These are phyloP conservation scores for Aulostomus chinensis DNA, from an alignment of 2,797 vertebrate species.

Conservation along the genomic window DNA sequence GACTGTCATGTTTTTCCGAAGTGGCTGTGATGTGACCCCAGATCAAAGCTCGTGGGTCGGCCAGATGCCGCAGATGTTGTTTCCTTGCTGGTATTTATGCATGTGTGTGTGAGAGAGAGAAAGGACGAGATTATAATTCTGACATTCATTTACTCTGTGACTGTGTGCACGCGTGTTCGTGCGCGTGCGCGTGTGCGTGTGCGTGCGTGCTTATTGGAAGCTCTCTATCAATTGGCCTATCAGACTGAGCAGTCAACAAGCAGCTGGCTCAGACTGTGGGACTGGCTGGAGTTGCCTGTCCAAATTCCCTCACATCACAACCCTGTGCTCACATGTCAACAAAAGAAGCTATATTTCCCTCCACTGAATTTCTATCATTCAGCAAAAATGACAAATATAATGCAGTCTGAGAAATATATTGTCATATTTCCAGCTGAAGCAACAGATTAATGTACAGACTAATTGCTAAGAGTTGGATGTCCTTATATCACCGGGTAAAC, in stretches of 20 bases:
- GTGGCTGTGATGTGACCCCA: constrained; percentile 52
- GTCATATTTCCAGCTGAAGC: background rate
- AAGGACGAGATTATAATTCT: constrained; percentile 9
- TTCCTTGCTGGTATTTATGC: constrained; percentile 45
- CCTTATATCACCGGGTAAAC: constrained; percentile 8
- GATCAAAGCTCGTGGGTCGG: constrained; percentile 60
- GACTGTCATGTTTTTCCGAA: constrained; percentile 45
- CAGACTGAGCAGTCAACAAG: constrained; percentile 42
- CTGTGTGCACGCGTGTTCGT: too few relatives aligned
- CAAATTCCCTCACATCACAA: constrained; percentile 35
- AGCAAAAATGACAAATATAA: constrained; percentile 26
- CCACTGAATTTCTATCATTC: too few relatives aligned
- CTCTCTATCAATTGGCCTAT: constrained; percentile 39
- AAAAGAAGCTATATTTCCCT: too few relatives aligned
- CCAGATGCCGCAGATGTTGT: constrained; percentile 62
- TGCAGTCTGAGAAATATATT: constrained; percentile 9
- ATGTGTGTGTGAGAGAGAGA: constrained; percentile 1
- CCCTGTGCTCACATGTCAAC: constrained; percentile 8
- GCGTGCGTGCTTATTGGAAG: background rate
- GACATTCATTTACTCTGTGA: constrained; percentile 17
- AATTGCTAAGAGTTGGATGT: constrained; percentile 2
- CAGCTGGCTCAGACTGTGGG: constrained; percentile 44
- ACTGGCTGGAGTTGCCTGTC: constrained; percentile 32
- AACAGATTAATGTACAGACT: constrained; percentile 1
- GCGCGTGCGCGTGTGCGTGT: too few relatives aligned